Evolutionary conservation across 2,888 invertebrate genomes (phyloP), one percentile per base, ranked within the genome.

Genomic region (Cataglyphis livida): DNA sequence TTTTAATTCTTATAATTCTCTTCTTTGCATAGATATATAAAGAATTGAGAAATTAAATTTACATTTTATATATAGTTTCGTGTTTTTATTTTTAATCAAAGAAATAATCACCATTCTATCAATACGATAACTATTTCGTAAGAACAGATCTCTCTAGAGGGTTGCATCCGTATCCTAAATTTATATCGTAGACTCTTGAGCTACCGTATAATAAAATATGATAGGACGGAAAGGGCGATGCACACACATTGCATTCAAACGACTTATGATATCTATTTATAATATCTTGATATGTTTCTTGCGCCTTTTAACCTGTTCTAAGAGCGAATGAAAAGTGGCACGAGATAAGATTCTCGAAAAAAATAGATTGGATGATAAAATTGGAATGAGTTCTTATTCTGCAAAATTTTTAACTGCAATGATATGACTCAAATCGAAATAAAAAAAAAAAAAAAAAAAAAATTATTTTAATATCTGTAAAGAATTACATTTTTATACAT

Each of bases 151-250:
- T 70, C 71, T 12, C 21, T n/a, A 59, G 7, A 51, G 57, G 44
- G 71, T 32, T 41, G 70, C 44, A 21, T 54, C 54, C 44, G 51
- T 85, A 87, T 68, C 68, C 78, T 85, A 84, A 75, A 66, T 86
- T 82, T 86, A 88, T 32, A 64, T 74, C 83, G 83, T 86, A 88
- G 85, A 83, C 83, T 86, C 84, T 88, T 86, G 84, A 88, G 84
- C 81, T 86, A 86, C 74, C 84, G 71, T 41, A n/a, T 83, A 76
- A 6, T 65, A 85, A 71, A 82, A 51, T 64, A 18, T 79, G 84
- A 48, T 84, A 75, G 88, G 81, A 88, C 86, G 88, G 76, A 86
- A 88, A 51, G n/a, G 7, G n/a, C 74, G 76, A 28, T 59, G 15
- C 7, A 7, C 7, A 7, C 7, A 0, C n/a, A n/a, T 51, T 51